Evolutionary conservation across 2,797 vertebrate genomes (phyloP), one percentile per base, ranked within the genome.

Genomic region (Lepus oiostolus): DNA sequence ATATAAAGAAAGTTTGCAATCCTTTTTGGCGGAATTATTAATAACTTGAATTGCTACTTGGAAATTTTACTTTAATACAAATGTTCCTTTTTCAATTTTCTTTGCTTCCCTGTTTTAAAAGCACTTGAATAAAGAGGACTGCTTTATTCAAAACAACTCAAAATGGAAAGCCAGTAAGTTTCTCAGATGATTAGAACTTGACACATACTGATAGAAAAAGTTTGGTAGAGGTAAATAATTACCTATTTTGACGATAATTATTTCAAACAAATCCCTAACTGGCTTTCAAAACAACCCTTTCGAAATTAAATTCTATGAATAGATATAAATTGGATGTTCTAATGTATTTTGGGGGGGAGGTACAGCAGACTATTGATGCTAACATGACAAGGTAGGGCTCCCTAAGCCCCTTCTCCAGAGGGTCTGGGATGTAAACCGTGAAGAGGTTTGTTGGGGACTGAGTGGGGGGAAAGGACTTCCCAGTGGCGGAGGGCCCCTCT

Each of bases 161-260:
- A 91, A 86, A 58, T 62, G 67, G 47, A 89, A 77, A 95, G 7
- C 28, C 58, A 72, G 76, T 79, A 77, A 70, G 10, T 91, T 86
- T 89, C 58, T 22, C 54, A 89, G 75, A 35, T 92, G 13, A 77
- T 67, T 85, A 79, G n/a, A 93, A 89, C 22, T 62, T 88, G 62
- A 87, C 38, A 85, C 17, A 42, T 68, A n/a, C 4, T 38, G 35
- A 68, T 84, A 70, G 30, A 54, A 52, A 80, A 72, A 72, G 60
- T 90, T 86, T 71, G 52, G 11, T 77, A 13, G 8, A 85, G 13
- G 38, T 79, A 96, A 93, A 81, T 86, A 93, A 80, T 79, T 67
- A 90, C 50, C 68, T 92, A 21, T 79, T 86, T 95, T 52, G 72
- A 93, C 90, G 71, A 83, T 22, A 84, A 3, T 89, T 91, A 63